Evolutionary conservation across 2,888 invertebrate genomes (phyloP).

Genomic region (Hypselothyrea guttata): DNA sequence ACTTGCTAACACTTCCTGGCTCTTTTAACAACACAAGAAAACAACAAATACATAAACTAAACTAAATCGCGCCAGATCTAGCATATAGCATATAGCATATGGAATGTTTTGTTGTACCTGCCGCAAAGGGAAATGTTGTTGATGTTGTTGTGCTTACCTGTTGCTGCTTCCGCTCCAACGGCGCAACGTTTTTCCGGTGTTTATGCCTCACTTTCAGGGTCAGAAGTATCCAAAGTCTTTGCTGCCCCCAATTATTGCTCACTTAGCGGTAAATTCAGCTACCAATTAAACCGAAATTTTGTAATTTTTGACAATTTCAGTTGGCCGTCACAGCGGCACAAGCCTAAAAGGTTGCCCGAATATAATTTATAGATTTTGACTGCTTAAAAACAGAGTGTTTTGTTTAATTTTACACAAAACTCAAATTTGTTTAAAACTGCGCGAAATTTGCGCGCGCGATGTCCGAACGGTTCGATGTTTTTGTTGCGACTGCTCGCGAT

Average conservation of each 20-base stretch:
- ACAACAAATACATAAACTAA: constrained; percentile 10
- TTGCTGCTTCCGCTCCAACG: constrained; percentile 34
- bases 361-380: constrained; percentile 47
- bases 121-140: constrained; percentile 21
- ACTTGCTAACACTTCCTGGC: background rate
- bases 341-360: constrained; percentile 19
- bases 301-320: no score
- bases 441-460: constrained; percentile 39
- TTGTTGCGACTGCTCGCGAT: constrained; percentile 45
- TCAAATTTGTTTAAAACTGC: constrained; percentile 24
- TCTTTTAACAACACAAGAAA: constrained; percentile 27
- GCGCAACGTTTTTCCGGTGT: constrained; percentile 25
- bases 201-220: constrained; percentile 23
- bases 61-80: constrained; percentile 14
- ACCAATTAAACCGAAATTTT: no score
- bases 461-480: constrained; percentile 37
- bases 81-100: constrained; percentile 24
- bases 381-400: constrained; percentile 52
- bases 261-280: no score
- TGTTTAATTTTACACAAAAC: constrained; percentile 36
- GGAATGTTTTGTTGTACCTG: constrained; percentile 23
- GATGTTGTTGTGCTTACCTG: constrained; percentile 46
- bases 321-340: constrained; percentile 16
- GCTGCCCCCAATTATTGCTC: no score
- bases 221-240: constrained; percentile 7